phyloP scores from a whole-genome alignment of 2,797 vertebrate species.

The Otus scops region DNA sequence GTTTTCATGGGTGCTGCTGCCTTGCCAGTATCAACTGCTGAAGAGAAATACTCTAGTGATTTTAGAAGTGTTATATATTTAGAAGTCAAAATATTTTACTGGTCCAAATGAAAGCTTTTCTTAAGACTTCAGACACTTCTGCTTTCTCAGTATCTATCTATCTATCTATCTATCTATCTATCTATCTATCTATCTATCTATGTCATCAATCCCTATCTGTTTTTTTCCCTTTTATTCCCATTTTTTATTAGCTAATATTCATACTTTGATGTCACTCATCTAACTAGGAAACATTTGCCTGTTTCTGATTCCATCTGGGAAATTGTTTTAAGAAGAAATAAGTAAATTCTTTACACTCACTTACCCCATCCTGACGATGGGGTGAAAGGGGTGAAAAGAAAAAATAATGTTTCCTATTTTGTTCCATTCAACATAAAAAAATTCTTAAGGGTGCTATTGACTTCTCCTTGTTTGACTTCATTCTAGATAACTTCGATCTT shows the following conservation, averaged over 20 bases:
- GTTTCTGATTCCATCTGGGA: neutral
- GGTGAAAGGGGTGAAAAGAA: neutral
- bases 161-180: neutral
- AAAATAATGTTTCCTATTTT: neutral
- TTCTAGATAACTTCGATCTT: neutral
- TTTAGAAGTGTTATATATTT: neutral
- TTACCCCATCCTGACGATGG: neutral
- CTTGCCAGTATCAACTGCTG: neutral
- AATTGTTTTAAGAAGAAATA: neutral
- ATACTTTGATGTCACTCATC: neutral
- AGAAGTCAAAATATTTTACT: neutral
- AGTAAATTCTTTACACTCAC: neutral
- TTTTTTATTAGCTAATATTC: neutral
- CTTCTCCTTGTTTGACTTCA: neutral
- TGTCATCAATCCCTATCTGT: neutral
- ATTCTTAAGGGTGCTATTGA: neutral
- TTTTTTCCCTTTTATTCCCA: neutral
- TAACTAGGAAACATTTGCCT: neutral
- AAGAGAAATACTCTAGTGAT: neutral
- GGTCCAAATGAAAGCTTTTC: neutral
- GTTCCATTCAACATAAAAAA: neutral
- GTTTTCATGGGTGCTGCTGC: neutral
- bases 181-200: neutral
- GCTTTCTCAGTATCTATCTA: neutral
- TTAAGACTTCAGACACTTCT: neutral